A percentile compares a stretch with the other conserved stretches of the same genome.
Conservation (phyloP, 2,888 invertebrate species). For the Eupsilia transversa region DNA sequence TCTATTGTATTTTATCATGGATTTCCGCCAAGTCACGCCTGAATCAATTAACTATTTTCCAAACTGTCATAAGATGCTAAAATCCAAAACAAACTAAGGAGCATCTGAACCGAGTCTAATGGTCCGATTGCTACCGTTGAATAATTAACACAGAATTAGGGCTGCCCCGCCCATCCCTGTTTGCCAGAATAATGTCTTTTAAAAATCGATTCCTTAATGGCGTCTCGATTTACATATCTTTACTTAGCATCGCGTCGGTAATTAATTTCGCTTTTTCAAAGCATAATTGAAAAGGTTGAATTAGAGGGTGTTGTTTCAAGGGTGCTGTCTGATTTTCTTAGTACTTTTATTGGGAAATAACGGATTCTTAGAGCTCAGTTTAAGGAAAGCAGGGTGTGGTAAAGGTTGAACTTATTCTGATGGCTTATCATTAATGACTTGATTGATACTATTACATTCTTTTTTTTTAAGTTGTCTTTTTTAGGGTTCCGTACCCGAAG, state of each 20-base stretch:
- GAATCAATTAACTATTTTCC: too few species aligned
- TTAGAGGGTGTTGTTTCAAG: conserved; percentile 45
- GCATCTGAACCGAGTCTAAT: conserved; percentile 66
- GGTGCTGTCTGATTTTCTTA: conserved; percentile 54
- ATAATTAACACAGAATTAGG: conserved; percentile 86
- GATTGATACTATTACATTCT: too few species aligned
- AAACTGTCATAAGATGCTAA: conserved; percentile 6
- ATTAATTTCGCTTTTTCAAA: conserved; percentile 66
- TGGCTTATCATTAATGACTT: background rate
- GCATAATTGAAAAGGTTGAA: conserved; percentile 55
- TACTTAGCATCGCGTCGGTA: conserved; percentile 66
- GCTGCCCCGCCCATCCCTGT: conserved; percentile 72
- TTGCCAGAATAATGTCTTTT: conserved; percentile 82
- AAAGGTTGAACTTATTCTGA: background rate
- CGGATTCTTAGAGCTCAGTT: conserved; percentile 16
- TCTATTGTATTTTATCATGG: too few species aligned
- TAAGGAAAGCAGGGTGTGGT: background rate
- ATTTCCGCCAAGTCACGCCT: too few species aligned
- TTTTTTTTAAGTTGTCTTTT: too few species aligned
- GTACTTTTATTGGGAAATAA: conserved; percentile 31
- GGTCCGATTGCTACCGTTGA: conserved; percentile 77
- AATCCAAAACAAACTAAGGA: conserved; percentile 40
- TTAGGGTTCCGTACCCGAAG: too few species aligned
- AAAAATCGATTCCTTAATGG: conserved; percentile 76
- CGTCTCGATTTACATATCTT: conserved; percentile 74